These are phyloP conservation scores for Panthera uncia DNA, from an alignment of 2,113 vertebrate genomes.

Conservation along the genomic window DNA sequence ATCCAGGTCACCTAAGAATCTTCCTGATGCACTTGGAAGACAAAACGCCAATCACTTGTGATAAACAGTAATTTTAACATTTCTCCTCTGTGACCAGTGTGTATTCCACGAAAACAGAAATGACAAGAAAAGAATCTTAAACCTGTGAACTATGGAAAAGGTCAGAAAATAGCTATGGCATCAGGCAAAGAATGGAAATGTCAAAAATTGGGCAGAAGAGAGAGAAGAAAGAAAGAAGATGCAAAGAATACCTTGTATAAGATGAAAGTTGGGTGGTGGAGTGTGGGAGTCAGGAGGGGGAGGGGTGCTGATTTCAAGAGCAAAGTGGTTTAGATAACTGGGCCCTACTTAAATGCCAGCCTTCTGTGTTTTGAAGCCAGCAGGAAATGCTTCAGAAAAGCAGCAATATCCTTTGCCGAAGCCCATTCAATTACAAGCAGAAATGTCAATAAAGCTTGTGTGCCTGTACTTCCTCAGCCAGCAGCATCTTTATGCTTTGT, in stretches of 20 bases:
- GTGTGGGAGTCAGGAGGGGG: not conserved
- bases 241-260: not conserved
- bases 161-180: not conserved
- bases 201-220: not conserved
- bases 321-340: not conserved
- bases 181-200: not conserved
- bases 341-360: not conserved
- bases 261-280: not conserved
- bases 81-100: not conserved
- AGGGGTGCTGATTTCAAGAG: not conserved
- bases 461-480: not conserved
- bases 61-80: not conserved
- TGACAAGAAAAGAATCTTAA: conserved; percentile 17
- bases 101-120: not conserved
- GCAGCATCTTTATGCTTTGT: not conserved
- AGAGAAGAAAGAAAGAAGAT: not conserved
- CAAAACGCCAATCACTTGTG: not conserved
- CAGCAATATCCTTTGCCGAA: conserved; percentile 15
- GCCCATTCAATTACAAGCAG: not conserved
- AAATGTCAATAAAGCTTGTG: conserved; percentile 35
- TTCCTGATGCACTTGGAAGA: not conserved
- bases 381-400: conserved; percentile 49
- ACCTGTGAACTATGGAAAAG: not conserved
- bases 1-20: not conserved
- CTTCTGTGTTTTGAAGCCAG: conserved; percentile 23